phyloP scores from a whole-genome alignment of 1,140 invertebrate species.

The Heterodera schachtii region DNA sequence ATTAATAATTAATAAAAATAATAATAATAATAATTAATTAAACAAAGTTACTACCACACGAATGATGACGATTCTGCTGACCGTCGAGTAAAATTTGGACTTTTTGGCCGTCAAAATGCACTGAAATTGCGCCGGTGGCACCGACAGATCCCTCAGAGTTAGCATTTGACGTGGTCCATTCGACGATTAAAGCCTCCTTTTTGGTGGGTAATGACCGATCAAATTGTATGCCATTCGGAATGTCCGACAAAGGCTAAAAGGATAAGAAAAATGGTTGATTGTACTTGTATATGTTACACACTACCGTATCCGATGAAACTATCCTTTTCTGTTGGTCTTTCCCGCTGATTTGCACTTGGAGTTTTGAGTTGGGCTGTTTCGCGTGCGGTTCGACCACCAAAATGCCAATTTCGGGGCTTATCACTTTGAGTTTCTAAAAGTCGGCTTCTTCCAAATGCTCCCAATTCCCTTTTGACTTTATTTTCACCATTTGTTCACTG shows the following conservation, averaged over 20 bases:
- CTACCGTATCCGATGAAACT: not conserved
- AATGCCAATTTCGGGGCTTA: slow-evolving; percentile 25
- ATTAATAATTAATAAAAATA: not conserved
- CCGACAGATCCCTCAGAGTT: slow-evolving; percentile 17
- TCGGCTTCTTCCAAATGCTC: not conserved
- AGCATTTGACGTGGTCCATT: slow-evolving; percentile 24
- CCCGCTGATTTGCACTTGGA: slow-evolving; percentile 10
- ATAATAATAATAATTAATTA: not conserved
- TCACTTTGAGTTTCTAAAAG: slow-evolving; percentile 42
- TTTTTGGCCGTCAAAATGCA: slow-evolving; percentile 45
- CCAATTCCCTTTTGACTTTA: not conserved
- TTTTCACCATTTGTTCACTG: slow-evolving; percentile 10
- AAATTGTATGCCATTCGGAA: slow-evolving; percentile 7
- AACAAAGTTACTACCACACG: slow-evolving; percentile 36
- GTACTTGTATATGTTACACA: not conserved
- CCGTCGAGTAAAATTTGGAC: slow-evolving; percentile 30
- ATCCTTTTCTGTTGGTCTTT: not conserved
- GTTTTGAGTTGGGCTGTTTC: slow-evolving; percentile 10
- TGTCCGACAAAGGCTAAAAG: not conserved
- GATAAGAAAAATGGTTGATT: not conserved
- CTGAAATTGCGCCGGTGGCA: slow-evolving; percentile 29
- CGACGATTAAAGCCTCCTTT: slow-evolving; percentile 12
- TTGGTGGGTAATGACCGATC: slow-evolving; percentile 23
- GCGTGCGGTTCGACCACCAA: slow-evolving; percentile 26
- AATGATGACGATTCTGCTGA: slow-evolving; percentile 36